Evolutionary conservation across 2,113 vertebrate species (phyloP), one percentile per base, ranked within the genome.

Genomic region (Corythornis vintsioides): DNA sequence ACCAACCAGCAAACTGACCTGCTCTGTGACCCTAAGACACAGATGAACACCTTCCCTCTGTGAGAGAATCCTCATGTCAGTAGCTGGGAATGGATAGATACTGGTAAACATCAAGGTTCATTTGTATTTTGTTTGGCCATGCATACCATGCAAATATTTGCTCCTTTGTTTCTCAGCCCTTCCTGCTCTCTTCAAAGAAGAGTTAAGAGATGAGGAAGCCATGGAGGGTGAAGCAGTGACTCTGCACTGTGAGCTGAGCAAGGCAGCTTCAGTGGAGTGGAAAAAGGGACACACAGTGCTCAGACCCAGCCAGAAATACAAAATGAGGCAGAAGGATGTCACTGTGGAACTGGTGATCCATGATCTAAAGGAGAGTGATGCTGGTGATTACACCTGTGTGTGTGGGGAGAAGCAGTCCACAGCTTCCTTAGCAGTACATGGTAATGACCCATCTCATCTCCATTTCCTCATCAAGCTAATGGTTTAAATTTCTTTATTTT

Each of bases 241-340:
- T 1, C 96, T 99, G 82, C 77, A 9, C n/a, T 98, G 98, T 78
- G 97, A 98, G 91, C 96, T 98, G 77, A 98, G 97, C 59, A 98
- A 98, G 59, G 9, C 40, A 4, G 94, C 94, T 26, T 45, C 90
- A 4, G 96, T 97, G 67, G 94, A 94, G 61, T 98, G 98, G 98
- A 97, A 42, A 43, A 98, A 97, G 71, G 97, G 97, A 15, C 64
- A 64, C 20, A 50, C 71, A 57, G 91, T 89, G 22, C 97, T 98
- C 70, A 95, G 61, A 57, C 48, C 90, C 5, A 93, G 97, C 0
- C 91, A 88, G 55, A 98, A 98, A 81, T 96, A 98, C 90, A 97
- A 81, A 66, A 89, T 97, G 78, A 94, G 89, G 55, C 96, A 97
- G 83, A 97, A 97, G 33, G 97, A 97, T n/a, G 86, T 92, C 15